Base-by-base conservation (phyloP, 1,140 invertebrate species). In the Maconellicoccus hirsutus region DNA sequence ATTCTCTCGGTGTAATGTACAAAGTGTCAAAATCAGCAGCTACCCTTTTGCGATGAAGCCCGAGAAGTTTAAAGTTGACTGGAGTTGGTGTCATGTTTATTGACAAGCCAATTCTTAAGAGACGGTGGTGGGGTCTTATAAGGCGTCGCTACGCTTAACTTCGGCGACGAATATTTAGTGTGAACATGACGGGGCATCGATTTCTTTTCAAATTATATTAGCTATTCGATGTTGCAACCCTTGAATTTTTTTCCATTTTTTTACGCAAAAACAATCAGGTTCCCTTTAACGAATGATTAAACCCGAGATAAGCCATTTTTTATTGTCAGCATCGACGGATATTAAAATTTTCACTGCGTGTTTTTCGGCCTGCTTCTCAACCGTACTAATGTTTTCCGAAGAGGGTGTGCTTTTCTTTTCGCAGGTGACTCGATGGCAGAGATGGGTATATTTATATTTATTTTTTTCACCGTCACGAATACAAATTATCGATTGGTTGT, bases 141-240 rank as follows among this genome's bases (percentile, higher is more conserved):
- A 66, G 61, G 61, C 61, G 61, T 66, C 61, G 61, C 61, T 66
- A 66, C 61, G 61, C 61, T 66, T 66, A 66, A 66, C 61, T 66
- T 25, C 3, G 61, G 19, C 21, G 61, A 66, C 61, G 61, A 66
- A 66, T 66, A 66, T 66, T 66, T 66, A 66, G 61, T 25, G 61
- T 66, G 25, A 66, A 66, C 61, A 66, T 66, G 61, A 66, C 61
- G 25, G n/a, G n/a, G 61, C 61, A 66, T 66, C 61, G 61, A 66
- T 66, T 66, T 66, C 61, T 66, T 66, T 66, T 66, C 61, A 66
- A 66, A 66, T 66, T 66, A 66, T 66, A 66, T 66, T 66, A 66
- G 61, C 61, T 66, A 10, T 66, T 19, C 61, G 61, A 66, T 66
- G 61, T 23, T 66, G 16, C 25, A 25, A 66, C 61, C 61, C 61